Evolutionary conservation across 92 coral and sea anemone genomes (phyloP).

Genomic region (Micromussa lordhowensis): DNA sequence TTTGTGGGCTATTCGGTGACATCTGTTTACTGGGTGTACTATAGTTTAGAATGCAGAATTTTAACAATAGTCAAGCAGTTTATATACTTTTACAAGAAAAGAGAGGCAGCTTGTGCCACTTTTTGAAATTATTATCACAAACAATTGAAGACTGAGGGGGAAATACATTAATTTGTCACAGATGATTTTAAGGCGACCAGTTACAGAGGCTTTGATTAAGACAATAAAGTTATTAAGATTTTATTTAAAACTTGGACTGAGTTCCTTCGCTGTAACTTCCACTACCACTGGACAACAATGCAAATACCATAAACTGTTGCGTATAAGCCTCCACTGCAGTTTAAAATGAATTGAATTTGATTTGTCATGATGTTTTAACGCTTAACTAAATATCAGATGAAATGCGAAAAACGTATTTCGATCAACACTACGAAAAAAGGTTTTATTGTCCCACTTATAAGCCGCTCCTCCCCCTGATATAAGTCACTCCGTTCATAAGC

Average conservation of each 20-base stretch:
- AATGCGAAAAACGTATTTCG: too few relatives aligned
- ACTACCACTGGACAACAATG: not conserved
- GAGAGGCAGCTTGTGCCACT: not conserved
- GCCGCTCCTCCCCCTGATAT: too few relatives aligned
- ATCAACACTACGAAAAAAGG: too few relatives aligned
- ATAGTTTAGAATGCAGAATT: not conserved
- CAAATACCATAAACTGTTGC: not conserved
- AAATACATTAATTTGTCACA: not conserved
- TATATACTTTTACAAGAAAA: not conserved
- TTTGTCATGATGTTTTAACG: too few relatives aligned
- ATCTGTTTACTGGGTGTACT: not conserved
- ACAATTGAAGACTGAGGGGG: not conserved
- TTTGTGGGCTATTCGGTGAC: not conserved
- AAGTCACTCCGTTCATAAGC: too few relatives aligned
- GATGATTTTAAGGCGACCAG: not conserved
- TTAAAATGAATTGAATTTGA: too few relatives aligned
- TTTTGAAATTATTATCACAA: not conserved
- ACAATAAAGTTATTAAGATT: not conserved
- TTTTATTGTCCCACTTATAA: too few relatives aligned
- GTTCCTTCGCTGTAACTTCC: not conserved
- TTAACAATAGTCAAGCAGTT: not conserved
- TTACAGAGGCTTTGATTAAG: not conserved
- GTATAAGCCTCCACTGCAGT: too few relatives aligned
- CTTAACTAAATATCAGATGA: too few relatives aligned
- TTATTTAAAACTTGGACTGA: not conserved